These are phyloP conservation scores for Pachyseris speciosa DNA, from an alignment of 64 coral and sea anemone species.

Conservation along the genomic window DNA sequence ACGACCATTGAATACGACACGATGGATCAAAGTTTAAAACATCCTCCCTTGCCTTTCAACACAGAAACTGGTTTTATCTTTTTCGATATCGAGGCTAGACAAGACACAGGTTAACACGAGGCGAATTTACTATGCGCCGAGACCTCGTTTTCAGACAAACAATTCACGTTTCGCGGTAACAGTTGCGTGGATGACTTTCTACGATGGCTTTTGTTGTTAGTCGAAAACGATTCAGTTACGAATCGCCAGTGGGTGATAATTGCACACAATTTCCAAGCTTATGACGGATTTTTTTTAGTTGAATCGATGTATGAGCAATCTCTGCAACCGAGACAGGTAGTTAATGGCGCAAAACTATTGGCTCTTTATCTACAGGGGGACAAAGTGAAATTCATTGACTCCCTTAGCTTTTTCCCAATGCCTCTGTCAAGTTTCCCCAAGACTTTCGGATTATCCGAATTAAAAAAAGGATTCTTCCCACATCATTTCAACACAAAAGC, in stretches of 20 bases:
- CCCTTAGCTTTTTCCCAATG: neutral
- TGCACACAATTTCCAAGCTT: neutral
- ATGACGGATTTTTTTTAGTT: neutral
- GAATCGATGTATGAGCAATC: neutral
- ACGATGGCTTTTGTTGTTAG: neutral
- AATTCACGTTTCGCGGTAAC: neutral
- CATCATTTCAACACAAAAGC: constrained; percentile 9
- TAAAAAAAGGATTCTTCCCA: constrained; percentile 5
- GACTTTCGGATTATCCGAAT: neutral
- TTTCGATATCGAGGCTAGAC: neutral
- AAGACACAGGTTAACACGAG: neutral
- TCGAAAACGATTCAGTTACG: neutral
- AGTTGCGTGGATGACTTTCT: too few relatives aligned
- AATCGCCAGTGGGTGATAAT: neutral
- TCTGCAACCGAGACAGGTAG: neutral
- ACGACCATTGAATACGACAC: too few relatives aligned
- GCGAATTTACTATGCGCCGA: neutral
- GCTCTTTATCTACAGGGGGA: too few relatives aligned
- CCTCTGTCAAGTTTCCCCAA: neutral
- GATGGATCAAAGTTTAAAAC: too few relatives aligned
- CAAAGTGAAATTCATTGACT: neutral
- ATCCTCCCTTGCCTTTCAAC: neutral
- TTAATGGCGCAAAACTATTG: neutral
- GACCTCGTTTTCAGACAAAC: neutral
- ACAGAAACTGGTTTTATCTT: neutral